Conservation (phyloP, 2,888 invertebrate genomes). For the Himalopsyche kuldschensis region DNA sequence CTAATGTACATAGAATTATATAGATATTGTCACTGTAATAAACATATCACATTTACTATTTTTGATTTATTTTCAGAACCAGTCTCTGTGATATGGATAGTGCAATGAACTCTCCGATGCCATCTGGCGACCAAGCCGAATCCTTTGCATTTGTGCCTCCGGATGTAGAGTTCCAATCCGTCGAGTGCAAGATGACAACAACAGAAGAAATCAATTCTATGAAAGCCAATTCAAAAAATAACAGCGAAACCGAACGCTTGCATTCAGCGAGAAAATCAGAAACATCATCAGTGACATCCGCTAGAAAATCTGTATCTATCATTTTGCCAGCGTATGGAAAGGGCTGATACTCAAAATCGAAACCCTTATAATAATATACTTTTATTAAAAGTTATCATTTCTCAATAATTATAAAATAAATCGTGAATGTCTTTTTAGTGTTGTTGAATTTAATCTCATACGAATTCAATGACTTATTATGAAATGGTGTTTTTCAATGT, state of each 20-base stretch:
- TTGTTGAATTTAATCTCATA: background rate
- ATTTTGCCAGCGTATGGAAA: conserved; percentile 31
- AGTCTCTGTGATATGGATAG: conserved; percentile 38
- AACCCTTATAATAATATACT: background rate
- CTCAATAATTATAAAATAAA: background rate
- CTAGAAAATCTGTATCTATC: conserved; percentile 36
- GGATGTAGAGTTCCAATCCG: conserved; percentile 54
- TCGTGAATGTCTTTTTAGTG: background rate
- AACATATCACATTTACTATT: background rate
- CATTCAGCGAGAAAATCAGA: conserved; percentile 25
- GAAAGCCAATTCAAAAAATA: conserved; percentile 28
- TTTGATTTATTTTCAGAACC: conserved; percentile 19
- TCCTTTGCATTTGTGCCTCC: conserved; percentile 54
- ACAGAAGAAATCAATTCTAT: conserved; percentile 48
- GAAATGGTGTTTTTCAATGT: background rate
- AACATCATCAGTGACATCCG: conserved; percentile 26
- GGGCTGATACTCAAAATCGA: conserved; percentile 24
- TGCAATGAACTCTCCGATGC: conserved; percentile 33
- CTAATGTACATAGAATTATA: too few species aligned
- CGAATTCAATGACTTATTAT: background rate
- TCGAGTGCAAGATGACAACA: conserved; percentile 57
- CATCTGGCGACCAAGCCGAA: conserved; percentile 51
- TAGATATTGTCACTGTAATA: background rate
- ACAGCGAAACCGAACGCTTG: background rate
- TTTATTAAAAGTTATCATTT: background rate